These are phyloP conservation scores for Oceanites oceanicus DNA, from an alignment of 2,113 vertebrate species.

Conservation along the genomic window DNA sequence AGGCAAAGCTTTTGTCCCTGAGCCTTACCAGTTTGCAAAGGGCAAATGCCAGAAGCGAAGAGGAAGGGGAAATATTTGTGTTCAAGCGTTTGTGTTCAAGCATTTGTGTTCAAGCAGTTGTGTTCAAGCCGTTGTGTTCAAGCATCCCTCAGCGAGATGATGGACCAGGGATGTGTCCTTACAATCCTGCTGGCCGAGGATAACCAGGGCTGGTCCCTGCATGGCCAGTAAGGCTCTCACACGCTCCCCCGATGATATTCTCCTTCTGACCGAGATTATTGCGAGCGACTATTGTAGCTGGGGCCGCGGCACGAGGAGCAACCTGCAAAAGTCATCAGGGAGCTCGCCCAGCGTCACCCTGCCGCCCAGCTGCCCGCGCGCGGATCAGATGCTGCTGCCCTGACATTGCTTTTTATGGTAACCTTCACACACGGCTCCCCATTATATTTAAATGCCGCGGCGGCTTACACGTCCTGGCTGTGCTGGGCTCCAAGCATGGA, in stretches of 20 bases:
- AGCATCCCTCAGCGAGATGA: rapidly evolving
- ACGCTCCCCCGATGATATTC: neutral
- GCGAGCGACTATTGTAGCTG: neutral
- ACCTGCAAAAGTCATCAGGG: constrained; percentile 45
- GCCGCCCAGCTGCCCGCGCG: neutral
- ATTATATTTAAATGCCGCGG: neutral
- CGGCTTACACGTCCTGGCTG: neutral
- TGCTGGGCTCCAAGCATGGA: neutral
- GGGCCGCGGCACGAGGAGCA: neutral
- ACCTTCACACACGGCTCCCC: neutral
- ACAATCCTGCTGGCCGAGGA: neutral
- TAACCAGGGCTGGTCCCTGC: neutral
- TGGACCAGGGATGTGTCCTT: rapidly evolving
- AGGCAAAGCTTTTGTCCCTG: neutral
- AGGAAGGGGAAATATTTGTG: neutral
- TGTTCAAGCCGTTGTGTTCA: rapidly evolving
- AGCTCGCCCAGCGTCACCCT: neutral
- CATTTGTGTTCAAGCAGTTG: too few relatives aligned
- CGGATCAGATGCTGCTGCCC: neutral
- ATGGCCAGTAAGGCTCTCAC: neutral
- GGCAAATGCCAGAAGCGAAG: neutral
- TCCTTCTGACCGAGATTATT: neutral
- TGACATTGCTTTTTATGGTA: constrained; percentile 41
- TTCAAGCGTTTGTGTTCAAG: neutral
- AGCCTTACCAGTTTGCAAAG: neutral